A percentile compares a stretch with the other conserved stretches of the same genome.
phyloP scores from a whole-genome alignment of 2,113 vertebrate species.

The Misgurnus mizolepis region DNA sequence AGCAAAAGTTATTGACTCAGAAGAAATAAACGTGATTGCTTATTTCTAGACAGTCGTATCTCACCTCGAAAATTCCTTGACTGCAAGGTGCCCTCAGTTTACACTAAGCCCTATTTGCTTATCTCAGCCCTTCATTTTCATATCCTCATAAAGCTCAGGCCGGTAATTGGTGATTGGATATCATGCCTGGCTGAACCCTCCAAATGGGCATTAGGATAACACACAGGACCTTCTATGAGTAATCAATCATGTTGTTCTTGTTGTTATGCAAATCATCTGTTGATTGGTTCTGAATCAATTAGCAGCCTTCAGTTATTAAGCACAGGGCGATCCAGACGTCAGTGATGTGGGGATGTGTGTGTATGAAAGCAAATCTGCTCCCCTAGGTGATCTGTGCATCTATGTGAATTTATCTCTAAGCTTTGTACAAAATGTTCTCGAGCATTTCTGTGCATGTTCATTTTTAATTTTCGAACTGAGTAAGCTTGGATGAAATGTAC shows the following conservation, averaged over 20 bases:
- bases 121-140: conserved; percentile 29
- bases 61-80: conserved; percentile 5
- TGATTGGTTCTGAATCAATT: conserved; percentile 61
- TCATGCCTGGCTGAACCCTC: conserved; percentile 36
- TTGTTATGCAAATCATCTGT: conserved; percentile 57
- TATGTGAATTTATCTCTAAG: background rate
- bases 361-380: background rate
- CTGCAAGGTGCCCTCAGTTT: background rate
- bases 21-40: background rate
- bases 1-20: background rate
- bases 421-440: background rate
- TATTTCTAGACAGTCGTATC: background rate
- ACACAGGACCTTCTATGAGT: conserved; percentile 50
- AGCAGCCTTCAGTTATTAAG: conserved; percentile 54
- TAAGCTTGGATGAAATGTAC: background rate
- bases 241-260: conserved; percentile 55
- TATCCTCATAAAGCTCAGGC: background rate
- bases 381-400: background rate
- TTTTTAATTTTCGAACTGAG: conserved; percentile 2
- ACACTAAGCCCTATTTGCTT: background rate
- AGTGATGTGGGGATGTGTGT: background rate
- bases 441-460: background rate
- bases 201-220: conserved; percentile 44
- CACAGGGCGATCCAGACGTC: conserved; percentile 25
- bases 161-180: conserved; percentile 26